These are phyloP conservation scores for Muricea muricata DNA, from an alignment of 92 coral and sea anemone species.

Conservation along the genomic window DNA sequence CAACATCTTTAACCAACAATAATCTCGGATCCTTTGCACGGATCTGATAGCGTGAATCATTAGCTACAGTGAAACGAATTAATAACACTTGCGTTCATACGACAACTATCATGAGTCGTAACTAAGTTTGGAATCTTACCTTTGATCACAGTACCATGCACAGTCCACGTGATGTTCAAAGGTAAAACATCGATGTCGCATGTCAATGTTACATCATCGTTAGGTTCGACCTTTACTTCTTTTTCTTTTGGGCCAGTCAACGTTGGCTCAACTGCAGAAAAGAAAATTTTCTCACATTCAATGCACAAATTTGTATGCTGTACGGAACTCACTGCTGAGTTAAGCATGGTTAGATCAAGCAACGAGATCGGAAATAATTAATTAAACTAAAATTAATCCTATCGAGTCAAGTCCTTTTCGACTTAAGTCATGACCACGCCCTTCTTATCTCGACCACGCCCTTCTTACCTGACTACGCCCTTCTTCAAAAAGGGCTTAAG, in stretches of 20 bases:
- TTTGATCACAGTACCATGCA: neutral
- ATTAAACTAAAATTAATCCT: too few relatives aligned
- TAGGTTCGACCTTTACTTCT: neutral
- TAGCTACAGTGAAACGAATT: neutral
- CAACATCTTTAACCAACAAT: neutral
- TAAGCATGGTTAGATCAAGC: too few relatives aligned
- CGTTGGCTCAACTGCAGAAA: neutral
- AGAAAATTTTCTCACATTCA: too few relatives aligned
- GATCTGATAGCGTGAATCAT: neutral
- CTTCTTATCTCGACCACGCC: too few relatives aligned
- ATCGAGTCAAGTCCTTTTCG: too few relatives aligned
- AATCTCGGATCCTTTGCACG: neutral
- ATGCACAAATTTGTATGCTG: too few relatives aligned
- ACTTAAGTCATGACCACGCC: too few relatives aligned
- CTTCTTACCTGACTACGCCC: too few relatives aligned
- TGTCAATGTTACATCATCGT: constrained; percentile 12
- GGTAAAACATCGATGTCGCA: constrained; percentile 16
- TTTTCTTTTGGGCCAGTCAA: constrained; percentile 3
- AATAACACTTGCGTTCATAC: neutral
- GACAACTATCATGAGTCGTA: too few relatives aligned
- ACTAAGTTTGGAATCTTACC: neutral
- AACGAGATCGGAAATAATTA: too few relatives aligned
- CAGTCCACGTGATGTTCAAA: constrained; percentile 21
- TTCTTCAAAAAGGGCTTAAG: too few relatives aligned
- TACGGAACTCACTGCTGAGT: too few relatives aligned